Conservation (phyloP, 2,113 vertebrate genomes). For the Xiphophorus hellerii region DNA sequence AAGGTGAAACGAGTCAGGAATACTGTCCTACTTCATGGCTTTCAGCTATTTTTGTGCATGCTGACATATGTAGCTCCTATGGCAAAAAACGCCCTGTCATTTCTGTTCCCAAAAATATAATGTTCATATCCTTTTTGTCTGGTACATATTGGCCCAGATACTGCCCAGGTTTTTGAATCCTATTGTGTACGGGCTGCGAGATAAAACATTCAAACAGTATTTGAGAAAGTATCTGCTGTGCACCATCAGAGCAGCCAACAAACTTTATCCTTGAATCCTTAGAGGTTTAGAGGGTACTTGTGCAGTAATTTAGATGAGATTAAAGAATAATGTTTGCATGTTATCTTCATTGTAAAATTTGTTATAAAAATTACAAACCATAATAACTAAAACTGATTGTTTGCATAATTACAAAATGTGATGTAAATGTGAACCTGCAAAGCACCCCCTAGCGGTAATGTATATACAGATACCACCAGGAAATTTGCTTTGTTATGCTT, state of each 20-base stretch:
- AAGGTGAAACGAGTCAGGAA: slow-evolving; percentile 44
- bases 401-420: too few relatives aligned
- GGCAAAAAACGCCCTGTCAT: not conserved
- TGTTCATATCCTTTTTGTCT: not conserved
- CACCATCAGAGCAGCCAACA: not conserved
- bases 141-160: slow-evolving; percentile 44
- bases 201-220: slow-evolving; percentile 60
- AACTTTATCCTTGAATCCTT: too few relatives aligned
- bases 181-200: slow-evolving; percentile 69
- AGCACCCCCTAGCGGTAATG: too few relatives aligned
- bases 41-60: slow-evolving; percentile 54
- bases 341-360: too few relatives aligned
- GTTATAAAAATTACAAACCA: too few relatives aligned
- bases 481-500: too few relatives aligned
- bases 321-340: too few relatives aligned
- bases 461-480: too few relatives aligned
- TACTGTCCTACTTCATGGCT: slow-evolving; percentile 45
- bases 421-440: too few relatives aligned
- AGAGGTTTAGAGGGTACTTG: too few relatives aligned
- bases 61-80: slow-evolving; percentile 44
- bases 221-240: slow-evolving; percentile 30
- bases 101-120: not conserved
- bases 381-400: too few relatives aligned
- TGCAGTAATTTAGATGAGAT: too few relatives aligned
- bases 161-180: slow-evolving; percentile 70